These are phyloP conservation scores for Carlito syrichta DNA, from an alignment of 2,113 vertebrate species.

Conservation along the genomic window DNA sequence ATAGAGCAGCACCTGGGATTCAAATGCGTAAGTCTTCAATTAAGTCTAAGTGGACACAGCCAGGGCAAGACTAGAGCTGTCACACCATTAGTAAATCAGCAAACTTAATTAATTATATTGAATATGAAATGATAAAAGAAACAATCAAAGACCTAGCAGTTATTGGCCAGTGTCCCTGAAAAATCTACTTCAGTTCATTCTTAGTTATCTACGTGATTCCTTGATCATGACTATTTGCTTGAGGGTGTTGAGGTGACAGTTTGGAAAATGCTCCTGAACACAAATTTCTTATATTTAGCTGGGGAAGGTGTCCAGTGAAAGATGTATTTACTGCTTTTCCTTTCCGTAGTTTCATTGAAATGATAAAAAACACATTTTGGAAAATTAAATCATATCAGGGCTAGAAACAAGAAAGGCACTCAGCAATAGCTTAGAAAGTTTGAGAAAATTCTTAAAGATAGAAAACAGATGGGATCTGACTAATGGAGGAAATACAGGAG, in stretches of 20 bases:
- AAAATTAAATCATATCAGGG: not conserved
- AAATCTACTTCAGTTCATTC: not conserved
- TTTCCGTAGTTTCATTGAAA: not conserved
- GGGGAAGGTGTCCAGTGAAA: not conserved
- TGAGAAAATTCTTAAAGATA: slow-evolving; percentile 31
- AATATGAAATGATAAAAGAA: slow-evolving; percentile 33
- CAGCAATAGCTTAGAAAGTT: not conserved
- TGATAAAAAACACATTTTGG: slow-evolving; percentile 38
- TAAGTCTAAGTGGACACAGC: not conserved
- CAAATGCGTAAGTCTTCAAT: not conserved
- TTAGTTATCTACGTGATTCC: slow-evolving; percentile 14
- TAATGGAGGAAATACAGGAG: not conserved
- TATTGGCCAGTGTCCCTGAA: not conserved
- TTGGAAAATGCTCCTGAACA: not conserved
- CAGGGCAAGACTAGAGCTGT: not conserved
- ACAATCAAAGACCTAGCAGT: not conserved
- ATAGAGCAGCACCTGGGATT: not conserved
- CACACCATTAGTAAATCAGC: not conserved
- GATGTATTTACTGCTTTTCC: not conserved
- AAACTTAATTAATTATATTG: slow-evolving; percentile 5
- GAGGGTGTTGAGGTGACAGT: not conserved
- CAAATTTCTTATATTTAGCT: not conserved
- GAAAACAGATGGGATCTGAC: slow-evolving; percentile 22
- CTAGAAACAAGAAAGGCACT: not conserved
- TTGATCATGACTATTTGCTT: slow-evolving; percentile 14